Conservation (phyloP, 2,113 vertebrate species). For the Plotosus lineatus region DNA sequence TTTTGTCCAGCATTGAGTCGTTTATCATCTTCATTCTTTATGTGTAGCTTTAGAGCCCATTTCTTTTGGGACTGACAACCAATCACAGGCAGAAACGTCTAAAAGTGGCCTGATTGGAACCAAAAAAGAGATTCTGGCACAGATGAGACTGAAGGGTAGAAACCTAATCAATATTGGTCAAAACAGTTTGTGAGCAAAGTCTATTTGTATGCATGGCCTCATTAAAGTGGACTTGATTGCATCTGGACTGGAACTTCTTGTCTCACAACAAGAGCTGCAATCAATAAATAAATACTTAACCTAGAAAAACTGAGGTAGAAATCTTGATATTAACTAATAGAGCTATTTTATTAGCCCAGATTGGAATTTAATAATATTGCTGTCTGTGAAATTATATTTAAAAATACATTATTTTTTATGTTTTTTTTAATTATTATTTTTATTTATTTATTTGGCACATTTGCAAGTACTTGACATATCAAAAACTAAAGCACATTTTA, state of each 20-base stretch:
- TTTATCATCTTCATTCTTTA: background rate
- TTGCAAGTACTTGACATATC: background rate
- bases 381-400: too few species aligned
- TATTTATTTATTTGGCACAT: background rate
- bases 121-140: constrained; percentile 50
- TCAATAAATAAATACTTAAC: constrained; percentile 65
- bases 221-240: constrained; percentile 69
- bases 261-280: constrained; percentile 58
- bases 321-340: constrained; percentile 2
- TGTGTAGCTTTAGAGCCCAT: constrained; percentile 12
- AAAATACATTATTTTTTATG: background rate
- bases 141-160: constrained; percentile 59
- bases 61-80: constrained; percentile 18
- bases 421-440: too few species aligned
- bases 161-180: constrained; percentile 64
- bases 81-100: constrained; percentile 45
- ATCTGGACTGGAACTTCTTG: constrained; percentile 54
- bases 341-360: constrained; percentile 17
- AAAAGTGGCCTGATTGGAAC: constrained; percentile 44
- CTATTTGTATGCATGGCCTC: constrained; percentile 66
- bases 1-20: background rate
- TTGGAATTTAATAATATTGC: background rate
- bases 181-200: constrained; percentile 53
- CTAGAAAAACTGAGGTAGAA: constrained; percentile 62
- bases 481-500: background rate